Evolutionary conservation across 2,888 invertebrate genomes (phyloP), one percentile per base, ranked within the genome.

Genomic region (Ochropacha duplaris): DNA sequence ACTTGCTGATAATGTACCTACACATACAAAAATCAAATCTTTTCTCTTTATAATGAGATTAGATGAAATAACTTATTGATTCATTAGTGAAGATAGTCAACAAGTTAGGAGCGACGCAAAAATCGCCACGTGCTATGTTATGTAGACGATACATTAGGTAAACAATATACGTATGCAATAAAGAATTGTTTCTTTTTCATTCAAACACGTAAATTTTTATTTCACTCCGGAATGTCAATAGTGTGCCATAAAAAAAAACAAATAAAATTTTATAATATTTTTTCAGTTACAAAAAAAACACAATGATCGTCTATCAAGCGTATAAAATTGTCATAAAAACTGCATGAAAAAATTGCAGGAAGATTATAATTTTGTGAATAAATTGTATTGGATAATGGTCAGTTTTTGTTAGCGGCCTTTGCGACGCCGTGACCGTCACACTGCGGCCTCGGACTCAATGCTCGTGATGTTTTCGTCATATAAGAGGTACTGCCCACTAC

Each of bases 341-440:
- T 4, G 9, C 8, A 14, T 1, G 1, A 44, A 44, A 44, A 44
- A 44, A 44, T 44, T 44, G 44, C 44, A 44, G 26, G 54, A 28
- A 49, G 54, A 54, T 54, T 26, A 54, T 54, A 54, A 44, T 54
- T 54, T 54, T 54, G 24, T 39, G 58, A 58, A 24, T 58, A 52
- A 54, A 24, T 24, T 39, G 49, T 55, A 55, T 55, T 56, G 19
- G 22, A 36, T 39, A 34, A 34, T 36, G n/a, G 54, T n/a, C 22
- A 34, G 54, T 36, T 50, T 54, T 31, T 54, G 22, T 34, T 22
- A 36, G 39, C 22, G 34, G 22, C 54, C 39, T 36, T 44, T 44
- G 44, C 44, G 44, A 44, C 39, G 44, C n/a, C 16, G 19, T 44
- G 44, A 44, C 44, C 44, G 44, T 19, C 44, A 44, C 44, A 19